Base-by-base conservation (phyloP, 2,888 invertebrate genomes). In the Chrysolina haemoptera region DNA sequence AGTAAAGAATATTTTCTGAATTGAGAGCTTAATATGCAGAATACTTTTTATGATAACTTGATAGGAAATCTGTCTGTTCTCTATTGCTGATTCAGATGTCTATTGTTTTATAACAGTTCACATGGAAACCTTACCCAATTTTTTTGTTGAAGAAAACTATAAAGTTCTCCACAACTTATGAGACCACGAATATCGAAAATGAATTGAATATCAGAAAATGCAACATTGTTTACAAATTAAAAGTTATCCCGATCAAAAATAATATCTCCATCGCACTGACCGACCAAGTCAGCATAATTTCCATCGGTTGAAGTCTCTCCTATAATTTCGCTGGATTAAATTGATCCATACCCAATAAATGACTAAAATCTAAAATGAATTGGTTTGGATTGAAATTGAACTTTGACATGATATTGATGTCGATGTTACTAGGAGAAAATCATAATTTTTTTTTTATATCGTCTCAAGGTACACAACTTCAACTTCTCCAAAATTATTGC, bases 211-310 rank as follows among this genome's bases (percentile, higher is more conserved):
- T 53, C 16, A 53, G 16, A 53, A 20, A 18, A 53, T 20, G 53
- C 20, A 53, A 18, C 53, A 53, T 18, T 16, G 20, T 53, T 53
- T 20, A 10, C 11, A 53, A 53, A 53, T 53, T 53, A 20, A 12
- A 53, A 20, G 20, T 20, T 16, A 53, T 20, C 20, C 1, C 20
- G 12, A 53, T 53, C 20, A 53, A 53, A 53, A 53, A 53, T 53
- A 53, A 53, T 53, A 53, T 53, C 53, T 53, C 53, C 53, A 53
- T 53, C 20, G 53, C 53, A 53, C 53, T 53, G 53, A 53, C 53
- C 18, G 8, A 20, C 53, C 18, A 20, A 53, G 43, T 20, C 20
- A 53, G 53, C 18, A 53, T 53, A 20, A 48, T 64, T 64, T 64
- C 20, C 1, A 22, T 64, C 64, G 43, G 43, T 16, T 41, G 48